Evolutionary conservation across 2,113 vertebrate species (phyloP).

Genomic region (Gavialis gangeticus): DNA sequence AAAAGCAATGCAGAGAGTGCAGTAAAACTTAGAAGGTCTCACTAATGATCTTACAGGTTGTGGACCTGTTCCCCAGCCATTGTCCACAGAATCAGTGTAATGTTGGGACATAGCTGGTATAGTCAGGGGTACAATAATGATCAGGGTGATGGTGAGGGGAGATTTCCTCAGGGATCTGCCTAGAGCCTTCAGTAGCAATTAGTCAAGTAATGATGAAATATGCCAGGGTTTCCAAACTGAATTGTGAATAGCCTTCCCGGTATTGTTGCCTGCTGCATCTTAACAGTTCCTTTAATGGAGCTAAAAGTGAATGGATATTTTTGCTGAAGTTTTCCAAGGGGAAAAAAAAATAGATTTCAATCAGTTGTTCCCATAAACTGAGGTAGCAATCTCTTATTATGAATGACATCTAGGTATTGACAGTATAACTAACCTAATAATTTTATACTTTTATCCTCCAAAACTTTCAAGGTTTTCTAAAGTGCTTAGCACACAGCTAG

Average conservation of each 20-base stretch:
- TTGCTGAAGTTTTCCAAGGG: neutral
- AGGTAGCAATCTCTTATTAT: neutral
- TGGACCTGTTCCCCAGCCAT: neutral
- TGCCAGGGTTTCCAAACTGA: neutral
- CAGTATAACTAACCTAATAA: neutral
- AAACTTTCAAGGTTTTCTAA: neutral
- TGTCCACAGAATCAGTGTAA: neutral
- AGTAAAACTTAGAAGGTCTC: neutral
- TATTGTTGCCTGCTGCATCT: neutral
- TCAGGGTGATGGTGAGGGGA: too few species aligned
- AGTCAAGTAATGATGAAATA: neutral
- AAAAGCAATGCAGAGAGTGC: neutral
- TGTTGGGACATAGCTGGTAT: neutral
- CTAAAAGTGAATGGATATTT: neutral
- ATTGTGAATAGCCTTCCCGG: neutral
- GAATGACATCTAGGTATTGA: neutral
- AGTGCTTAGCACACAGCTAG: neutral
- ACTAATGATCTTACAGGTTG: neutral
- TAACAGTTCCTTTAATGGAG: neutral
- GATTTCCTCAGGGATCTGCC: neutral
- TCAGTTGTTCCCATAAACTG: neutral
- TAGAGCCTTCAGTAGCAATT: neutral
- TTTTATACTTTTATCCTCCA: neutral
- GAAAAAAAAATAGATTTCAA: neutral
- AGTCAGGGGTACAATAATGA: neutral